Conservation (phyloP, 2,113 vertebrate genomes). For the Chaetura pelagica region DNA sequence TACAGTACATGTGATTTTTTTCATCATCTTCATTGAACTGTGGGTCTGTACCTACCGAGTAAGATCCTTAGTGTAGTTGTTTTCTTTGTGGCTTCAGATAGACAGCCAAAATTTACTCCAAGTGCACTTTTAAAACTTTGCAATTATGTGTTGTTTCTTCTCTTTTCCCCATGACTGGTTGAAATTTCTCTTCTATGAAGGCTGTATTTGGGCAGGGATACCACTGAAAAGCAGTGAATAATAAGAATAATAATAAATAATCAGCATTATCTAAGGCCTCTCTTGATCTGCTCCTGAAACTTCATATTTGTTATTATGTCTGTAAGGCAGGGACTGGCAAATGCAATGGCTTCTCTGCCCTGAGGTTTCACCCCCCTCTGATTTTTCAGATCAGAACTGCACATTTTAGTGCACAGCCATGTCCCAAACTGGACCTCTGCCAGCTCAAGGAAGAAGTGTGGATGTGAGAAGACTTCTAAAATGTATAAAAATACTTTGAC, state of each 20-base stretch:
- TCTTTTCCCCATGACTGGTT: neutral
- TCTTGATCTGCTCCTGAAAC: neutral
- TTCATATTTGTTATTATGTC: neutral
- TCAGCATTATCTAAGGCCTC: neutral
- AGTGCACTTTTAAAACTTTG: neutral
- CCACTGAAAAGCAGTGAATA: neutral
- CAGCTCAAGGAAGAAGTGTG: neutral
- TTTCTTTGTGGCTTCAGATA: neutral
- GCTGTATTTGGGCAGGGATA: neutral
- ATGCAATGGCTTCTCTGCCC: neutral
- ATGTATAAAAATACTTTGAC: conserved; percentile 9
- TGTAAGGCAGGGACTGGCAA: neutral
- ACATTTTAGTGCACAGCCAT: neutral
- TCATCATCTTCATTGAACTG: neutral
- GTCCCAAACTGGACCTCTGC: conserved; percentile 16
- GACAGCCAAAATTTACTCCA: neutral
- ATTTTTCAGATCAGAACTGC: neutral
- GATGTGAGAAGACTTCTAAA: conserved; percentile 20
- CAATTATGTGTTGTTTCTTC: neutral
- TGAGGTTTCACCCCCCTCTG: neutral
- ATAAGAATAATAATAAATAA: neutral
- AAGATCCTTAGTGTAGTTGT: neutral
- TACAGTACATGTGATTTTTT: neutral
- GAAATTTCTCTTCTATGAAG: neutral
- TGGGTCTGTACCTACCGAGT: neutral